These are phyloP conservation scores for Chloroceryle aenea DNA, from an alignment of 2,113 vertebrate species.

Conservation along the genomic window DNA sequence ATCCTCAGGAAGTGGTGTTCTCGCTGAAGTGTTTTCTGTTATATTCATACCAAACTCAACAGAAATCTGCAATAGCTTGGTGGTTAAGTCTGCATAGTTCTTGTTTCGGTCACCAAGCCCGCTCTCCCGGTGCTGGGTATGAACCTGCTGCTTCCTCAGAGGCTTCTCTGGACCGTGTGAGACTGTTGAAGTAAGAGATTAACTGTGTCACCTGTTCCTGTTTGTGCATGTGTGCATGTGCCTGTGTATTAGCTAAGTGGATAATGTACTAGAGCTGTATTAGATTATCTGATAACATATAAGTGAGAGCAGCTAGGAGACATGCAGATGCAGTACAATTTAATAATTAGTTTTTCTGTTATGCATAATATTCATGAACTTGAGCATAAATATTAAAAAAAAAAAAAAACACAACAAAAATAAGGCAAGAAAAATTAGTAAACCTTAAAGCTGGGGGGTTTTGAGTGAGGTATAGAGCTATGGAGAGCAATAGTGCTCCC, in stretches of 20 bases:
- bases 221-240: rapidly evolving
- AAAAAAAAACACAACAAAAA: not conserved
- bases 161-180: not conserved
- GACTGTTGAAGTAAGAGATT: not conserved
- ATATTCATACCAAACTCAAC: constrained; percentile 35
- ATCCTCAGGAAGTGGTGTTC: constrained; percentile 62
- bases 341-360: not conserved
- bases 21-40: constrained; percentile 28
- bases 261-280: not conserved
- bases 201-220: not conserved
- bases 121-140: not conserved
- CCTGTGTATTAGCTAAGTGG: not conserved
- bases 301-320: not conserved
- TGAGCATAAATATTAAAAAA: not conserved
- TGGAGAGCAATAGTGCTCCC: not conserved
- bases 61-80: constrained; percentile 44
- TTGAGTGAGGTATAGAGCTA: not conserved
- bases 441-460: not conserved
- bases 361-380: not conserved
- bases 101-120: not conserved
- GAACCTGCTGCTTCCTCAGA: not conserved
- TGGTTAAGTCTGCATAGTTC: constrained; percentile 14
- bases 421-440: not conserved
- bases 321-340: not conserved
- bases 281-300: not conserved